A percentile compares a stretch with the other conserved stretches of the same genome.
phyloP scores from a whole-genome alignment of 2,888 invertebrate genomes.

The Lobophora halterata region DNA sequence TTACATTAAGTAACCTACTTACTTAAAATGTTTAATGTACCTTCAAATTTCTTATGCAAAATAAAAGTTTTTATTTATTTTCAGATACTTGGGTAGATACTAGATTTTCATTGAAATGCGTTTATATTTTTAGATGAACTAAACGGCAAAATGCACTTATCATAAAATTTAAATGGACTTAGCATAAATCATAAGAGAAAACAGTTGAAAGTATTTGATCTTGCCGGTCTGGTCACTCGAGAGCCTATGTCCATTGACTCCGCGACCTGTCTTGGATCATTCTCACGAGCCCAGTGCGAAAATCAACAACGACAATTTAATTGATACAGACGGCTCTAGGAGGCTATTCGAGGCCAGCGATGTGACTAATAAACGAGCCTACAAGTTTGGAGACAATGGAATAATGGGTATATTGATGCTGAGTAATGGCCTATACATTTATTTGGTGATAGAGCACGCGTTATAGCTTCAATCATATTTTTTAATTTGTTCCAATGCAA shows the following conservation, averaged over 20 bases:
- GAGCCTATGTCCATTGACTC: constrained; percentile 38
- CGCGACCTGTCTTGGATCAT: constrained; percentile 39
- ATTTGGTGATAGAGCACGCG: constrained; percentile 21
- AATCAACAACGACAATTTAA: constrained; percentile 70
- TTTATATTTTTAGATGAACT: constrained; percentile 10
- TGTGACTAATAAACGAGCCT: constrained; percentile 27
- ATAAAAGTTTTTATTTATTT: no score
- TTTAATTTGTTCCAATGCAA: no score
- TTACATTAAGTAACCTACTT: no score
- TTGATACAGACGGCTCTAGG: constrained; percentile 61
- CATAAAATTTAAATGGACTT: constrained; percentile 15
- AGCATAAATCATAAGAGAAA: no score
- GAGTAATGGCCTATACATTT: constrained; percentile 25
- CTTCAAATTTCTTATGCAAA: no score
- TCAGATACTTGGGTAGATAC: no score
- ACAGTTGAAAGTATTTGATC: no score
- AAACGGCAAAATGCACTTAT: constrained; percentile 22
- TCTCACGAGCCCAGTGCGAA: constrained; percentile 63
- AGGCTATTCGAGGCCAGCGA: constrained; percentile 27
- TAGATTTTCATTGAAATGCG: constrained; percentile 8
- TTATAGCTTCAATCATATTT: no score
- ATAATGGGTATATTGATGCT: constrained; percentile 25
- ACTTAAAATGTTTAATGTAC: no score
- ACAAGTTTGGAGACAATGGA: constrained; percentile 26
- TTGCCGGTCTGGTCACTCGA: constrained; percentile 29